These are phyloP conservation scores for Ptychoptera albimana DNA, from an alignment of 2,888 invertebrate genomes.

Conservation along the genomic window DNA sequence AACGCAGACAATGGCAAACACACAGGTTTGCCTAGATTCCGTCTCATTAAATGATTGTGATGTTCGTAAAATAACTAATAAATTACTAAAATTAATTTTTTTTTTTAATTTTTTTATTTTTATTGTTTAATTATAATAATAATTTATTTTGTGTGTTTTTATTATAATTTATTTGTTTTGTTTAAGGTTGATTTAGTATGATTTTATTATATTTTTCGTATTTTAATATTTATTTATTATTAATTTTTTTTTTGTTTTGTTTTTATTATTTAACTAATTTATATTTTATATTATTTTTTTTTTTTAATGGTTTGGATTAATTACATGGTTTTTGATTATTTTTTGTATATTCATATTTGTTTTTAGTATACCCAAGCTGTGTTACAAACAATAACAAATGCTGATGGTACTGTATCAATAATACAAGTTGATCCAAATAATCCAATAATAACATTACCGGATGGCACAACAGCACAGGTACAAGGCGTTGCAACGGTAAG, in stretches of 20 bases:
- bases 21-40: slow-evolving; percentile 67
- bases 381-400: slow-evolving; percentile 89
- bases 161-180: slow-evolving; percentile 5
- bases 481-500: slow-evolving; percentile 40
- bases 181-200: slow-evolving; percentile 3
- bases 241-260: background rate
- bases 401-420: slow-evolving; percentile 90
- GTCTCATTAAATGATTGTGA: slow-evolving; percentile 57
- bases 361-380: slow-evolving; percentile 72
- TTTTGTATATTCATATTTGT: slow-evolving; percentile 9
- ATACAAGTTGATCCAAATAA: slow-evolving; percentile 90
- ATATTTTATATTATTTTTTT: background rate
- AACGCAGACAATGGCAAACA: slow-evolving; percentile 30
- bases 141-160: background rate
- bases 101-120: background rate
- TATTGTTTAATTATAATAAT: background rate
- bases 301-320: background rate
- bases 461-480: slow-evolving; percentile 91
- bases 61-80: slow-evolving; percentile 38
- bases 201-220: slow-evolving; percentile 1
- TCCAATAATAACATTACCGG: slow-evolving; percentile 87
- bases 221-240: slow-evolving; percentile 4
- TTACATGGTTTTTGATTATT: background rate
- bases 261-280: background rate
- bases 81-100: slow-evolving; percentile 7